These are phyloP conservation scores for Coleophora flavipennella DNA, from an alignment of 2,888 invertebrate genomes.

Conservation along the genomic window DNA sequence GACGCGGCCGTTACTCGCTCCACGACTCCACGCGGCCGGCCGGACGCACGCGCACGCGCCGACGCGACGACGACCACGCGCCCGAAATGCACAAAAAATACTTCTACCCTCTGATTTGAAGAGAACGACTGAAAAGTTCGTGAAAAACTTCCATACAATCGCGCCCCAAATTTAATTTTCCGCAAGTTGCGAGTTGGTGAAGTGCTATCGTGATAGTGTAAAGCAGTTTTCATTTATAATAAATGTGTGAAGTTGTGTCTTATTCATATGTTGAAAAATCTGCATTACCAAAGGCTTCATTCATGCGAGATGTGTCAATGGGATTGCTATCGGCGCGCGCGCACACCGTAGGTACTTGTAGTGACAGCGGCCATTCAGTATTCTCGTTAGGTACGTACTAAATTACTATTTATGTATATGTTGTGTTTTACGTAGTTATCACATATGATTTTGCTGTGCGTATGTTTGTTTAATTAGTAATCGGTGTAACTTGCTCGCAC, in stretches of 20 bases:
- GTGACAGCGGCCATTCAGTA: conserved; percentile 35
- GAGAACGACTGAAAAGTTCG: too few relatives aligned
- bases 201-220: conserved; percentile 3
- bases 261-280: conserved; percentile 15
- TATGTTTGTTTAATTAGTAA: too few relatives aligned
- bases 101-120: too few relatives aligned
- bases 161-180: background rate
- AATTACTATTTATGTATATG: conserved; percentile 24
- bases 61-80: conserved; percentile 2
- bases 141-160: background rate
- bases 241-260: conserved; percentile 8
- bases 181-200: background rate
- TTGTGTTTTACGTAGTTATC: conserved; percentile 3
- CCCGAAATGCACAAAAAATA: too few relatives aligned
- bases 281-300: conserved; percentile 27
- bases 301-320: conserved; percentile 63
- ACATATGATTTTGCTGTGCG: too few relatives aligned
- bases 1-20: conserved; percentile 31
- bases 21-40: conserved; percentile 15
- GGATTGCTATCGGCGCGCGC: conserved; percentile 41
- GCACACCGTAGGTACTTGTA: conserved; percentile 19
- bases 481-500: too few relatives aligned
- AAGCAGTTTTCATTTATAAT: background rate
- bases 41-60: conserved; percentile 39
- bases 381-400: conserved; percentile 43